Conservation (phyloP, 2,797 vertebrate genomes). For the Microchirus variegatus region DNA sequence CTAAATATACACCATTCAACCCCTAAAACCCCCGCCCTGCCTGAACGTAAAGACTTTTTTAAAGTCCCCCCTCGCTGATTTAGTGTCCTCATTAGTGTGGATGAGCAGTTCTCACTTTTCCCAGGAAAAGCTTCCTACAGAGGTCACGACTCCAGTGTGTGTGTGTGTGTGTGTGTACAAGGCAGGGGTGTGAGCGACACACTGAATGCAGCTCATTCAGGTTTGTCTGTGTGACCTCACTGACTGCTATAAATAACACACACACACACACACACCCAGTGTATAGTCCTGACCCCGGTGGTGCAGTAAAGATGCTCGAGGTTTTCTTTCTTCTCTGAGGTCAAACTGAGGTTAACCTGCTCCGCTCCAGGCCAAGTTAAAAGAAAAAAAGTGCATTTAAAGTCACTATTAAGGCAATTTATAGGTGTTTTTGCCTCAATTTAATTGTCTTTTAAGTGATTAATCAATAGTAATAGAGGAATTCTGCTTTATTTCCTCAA, state of each 20-base stretch:
- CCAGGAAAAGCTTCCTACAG: slow-evolving; percentile 59
- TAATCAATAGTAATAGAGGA: no score
- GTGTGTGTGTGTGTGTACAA: slow-evolving; percentile 22
- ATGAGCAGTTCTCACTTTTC: slow-evolving; percentile 63
- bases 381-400: background rate
- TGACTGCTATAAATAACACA: slow-evolving; percentile 65
- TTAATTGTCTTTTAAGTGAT: background rate
- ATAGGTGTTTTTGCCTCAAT: background rate
- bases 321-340: slow-evolving; percentile 29
- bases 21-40: background rate
- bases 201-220: slow-evolving; percentile 65
- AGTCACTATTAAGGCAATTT: no score
- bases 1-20: slow-evolving; percentile 21
- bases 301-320: slow-evolving; percentile 23
- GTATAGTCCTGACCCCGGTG: slow-evolving; percentile 48
- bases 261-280: background rate
- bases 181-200: slow-evolving; percentile 40
- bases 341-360: slow-evolving; percentile 50
- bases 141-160: slow-evolving; percentile 56
- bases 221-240: slow-evolving; percentile 53
- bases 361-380: background rate
- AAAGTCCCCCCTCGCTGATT: slow-evolving; percentile 36
- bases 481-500: no score
- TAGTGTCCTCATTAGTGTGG: slow-evolving; percentile 62
- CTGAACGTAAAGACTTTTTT: slow-evolving; percentile 24